phyloP scores from a whole-genome alignment of 2,797 vertebrate genomes.

The Aselliscus stoliczkanus region DNA sequence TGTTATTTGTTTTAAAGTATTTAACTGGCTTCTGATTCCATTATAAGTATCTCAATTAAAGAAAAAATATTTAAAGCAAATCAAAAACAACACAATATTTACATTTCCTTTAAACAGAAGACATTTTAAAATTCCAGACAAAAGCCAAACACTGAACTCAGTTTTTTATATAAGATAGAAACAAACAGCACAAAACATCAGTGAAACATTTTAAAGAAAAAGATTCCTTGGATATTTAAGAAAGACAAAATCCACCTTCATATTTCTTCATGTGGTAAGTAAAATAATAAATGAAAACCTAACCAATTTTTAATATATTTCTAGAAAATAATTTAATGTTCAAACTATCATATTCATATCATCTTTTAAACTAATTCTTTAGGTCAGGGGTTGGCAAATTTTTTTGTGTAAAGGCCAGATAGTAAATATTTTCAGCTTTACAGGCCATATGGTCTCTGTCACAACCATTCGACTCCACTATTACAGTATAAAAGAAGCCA shows the following conservation, averaged over 20 bases:
- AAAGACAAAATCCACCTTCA: not conserved
- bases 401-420: not conserved
- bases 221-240: not conserved
- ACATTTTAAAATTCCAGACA: conserved; percentile 23
- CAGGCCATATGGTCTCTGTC: not conserved
- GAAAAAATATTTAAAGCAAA: not conserved
- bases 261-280: not conserved
- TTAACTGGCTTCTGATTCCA: not conserved
- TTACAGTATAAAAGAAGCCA: not conserved
- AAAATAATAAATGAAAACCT: not conserved
- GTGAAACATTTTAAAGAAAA: not conserved
- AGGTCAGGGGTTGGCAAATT: not conserved
- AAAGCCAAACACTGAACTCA: not conserved
- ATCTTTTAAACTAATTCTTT: conserved; percentile 19
- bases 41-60: not conserved
- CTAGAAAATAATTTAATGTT: conserved; percentile 32
- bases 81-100: not conserved
- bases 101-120: not conserved
- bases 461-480: not conserved
- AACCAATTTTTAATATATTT: not conserved
- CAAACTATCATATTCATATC: not conserved
- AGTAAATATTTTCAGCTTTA: conserved; percentile 20
- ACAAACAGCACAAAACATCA: not conserved
- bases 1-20: conserved; percentile 13
- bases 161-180: not conserved